phyloP scores from a whole-genome alignment of 2,113 vertebrate genomes.

The Panthera tigris region DNA sequence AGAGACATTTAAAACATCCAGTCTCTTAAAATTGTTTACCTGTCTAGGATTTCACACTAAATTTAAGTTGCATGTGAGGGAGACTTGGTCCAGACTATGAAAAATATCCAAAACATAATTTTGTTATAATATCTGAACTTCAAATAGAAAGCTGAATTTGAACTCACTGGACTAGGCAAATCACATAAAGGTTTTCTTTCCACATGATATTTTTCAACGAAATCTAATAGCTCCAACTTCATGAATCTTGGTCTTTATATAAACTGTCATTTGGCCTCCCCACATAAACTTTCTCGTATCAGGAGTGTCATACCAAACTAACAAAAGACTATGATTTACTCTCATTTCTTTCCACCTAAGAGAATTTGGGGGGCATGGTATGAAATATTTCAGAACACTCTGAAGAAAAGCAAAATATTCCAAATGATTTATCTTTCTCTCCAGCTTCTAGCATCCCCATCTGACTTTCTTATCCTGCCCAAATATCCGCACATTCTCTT shows the following conservation, averaged over 20 bases:
- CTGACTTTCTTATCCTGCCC: not conserved
- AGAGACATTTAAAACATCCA: not conserved
- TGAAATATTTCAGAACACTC: not conserved
- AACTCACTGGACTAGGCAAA: not conserved
- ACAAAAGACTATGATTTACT: slow-evolving; percentile 43
- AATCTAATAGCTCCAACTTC: not conserved
- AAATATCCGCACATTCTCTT: not conserved
- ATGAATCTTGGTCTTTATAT: not conserved
- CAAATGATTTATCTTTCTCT: not conserved
- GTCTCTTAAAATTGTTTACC: not conserved
- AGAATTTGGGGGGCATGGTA: not conserved
- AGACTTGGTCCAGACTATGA: not conserved
- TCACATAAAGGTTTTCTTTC: not conserved
- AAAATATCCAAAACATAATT: not conserved
- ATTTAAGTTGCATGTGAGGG: not conserved
- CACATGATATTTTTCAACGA: not conserved
- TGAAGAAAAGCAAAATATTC: slow-evolving; percentile 1
- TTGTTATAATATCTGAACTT: slow-evolving; percentile 19
- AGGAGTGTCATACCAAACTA: not conserved
- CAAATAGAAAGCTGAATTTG: not conserved
- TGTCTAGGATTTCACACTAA: not conserved
- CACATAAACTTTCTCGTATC: not conserved
- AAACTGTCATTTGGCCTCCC: not conserved
- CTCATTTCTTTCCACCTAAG: not conserved
- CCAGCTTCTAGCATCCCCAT: not conserved